Base-by-base conservation (phyloP, 2,888 invertebrate genomes). In the Xylota sylvarum region DNA sequence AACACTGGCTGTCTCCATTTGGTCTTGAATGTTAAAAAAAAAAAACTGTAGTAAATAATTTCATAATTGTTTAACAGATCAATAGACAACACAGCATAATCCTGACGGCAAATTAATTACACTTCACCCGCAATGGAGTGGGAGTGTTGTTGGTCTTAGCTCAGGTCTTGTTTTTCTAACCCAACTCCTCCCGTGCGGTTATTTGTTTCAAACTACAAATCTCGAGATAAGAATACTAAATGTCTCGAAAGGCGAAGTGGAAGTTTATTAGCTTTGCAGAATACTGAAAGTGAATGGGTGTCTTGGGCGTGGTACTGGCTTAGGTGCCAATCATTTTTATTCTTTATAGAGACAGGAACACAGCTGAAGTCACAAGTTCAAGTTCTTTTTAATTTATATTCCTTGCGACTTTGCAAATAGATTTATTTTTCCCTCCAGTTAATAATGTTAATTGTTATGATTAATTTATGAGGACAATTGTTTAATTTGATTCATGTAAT, bases 21-120 rank as follows among this genome's bases (percentile, higher is more conserved):
- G n/a, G n/a, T 6, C 23, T 1, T n/a, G 30, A 55, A 23, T 23
- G 23, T n/a, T n/a, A 4, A 27, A 7, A 30, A 14, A 14, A 30
- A 56, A n/a, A 32, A 30, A 30, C 9, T 17, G 14, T 32, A 50
- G 14, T 32, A 50, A 50, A 50, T 50, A 32, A 9, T 0, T 43
- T 62, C 40, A 27, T 40, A 55, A 70, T 56, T 70, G n/a, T 19
- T 40, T 50, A 62, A 58, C 55, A 72, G 62, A 79, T 79, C 23
- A 56, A 27, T 43, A 73, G 40, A 65, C 37, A 58, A 50, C 56
- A 79, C 35, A 48, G 64, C 72, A 79, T 70, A 64, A 82, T 70
- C 70, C 82, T 82, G 64, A 62, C 62, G 65, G 74, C 32, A 67
- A 80, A 80, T 80, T 80, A 74, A 80, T 80, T 67, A 72, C 10